Conservation (phyloP, 2,888 invertebrate species). For the Galerucella nymphaeae region DNA sequence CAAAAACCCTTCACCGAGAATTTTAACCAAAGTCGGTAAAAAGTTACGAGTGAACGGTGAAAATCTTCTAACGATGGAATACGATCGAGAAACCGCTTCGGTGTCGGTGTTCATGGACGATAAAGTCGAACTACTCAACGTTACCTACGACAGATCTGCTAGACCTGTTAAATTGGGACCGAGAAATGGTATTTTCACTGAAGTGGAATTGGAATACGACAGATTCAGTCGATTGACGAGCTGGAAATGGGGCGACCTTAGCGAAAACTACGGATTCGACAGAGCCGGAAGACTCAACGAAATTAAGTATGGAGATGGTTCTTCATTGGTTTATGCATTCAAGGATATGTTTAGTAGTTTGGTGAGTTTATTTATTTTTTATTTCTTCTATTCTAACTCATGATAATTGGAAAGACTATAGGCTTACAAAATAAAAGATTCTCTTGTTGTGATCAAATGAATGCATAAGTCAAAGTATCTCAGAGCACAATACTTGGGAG, state of each 20-base stretch:
- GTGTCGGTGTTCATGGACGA: constrained; percentile 91
- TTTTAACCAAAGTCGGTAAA: constrained; percentile 85
- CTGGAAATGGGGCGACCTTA: constrained; percentile 94
- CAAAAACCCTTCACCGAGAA: constrained; percentile 69
- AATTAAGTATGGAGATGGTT: constrained; percentile 90
- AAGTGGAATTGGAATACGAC: constrained; percentile 92
- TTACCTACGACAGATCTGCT: constrained; percentile 87
- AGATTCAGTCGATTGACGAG: constrained; percentile 87
- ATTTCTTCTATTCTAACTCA: neutral
- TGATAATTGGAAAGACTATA: too few species aligned
- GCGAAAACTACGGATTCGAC: constrained; percentile 91
- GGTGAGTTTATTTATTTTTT: constrained; percentile 59
- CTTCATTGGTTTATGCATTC: constrained; percentile 91
- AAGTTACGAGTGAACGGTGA: constrained; percentile 91
- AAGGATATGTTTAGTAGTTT: constrained; percentile 90
- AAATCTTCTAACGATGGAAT: constrained; percentile 89
- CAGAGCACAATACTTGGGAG: too few species aligned
- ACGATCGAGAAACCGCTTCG: constrained; percentile 87
- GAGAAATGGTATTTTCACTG: constrained; percentile 85
- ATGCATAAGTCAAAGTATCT: too few species aligned
- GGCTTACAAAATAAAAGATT: too few species aligned
- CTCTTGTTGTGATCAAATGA: too few species aligned
- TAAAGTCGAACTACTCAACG: constrained; percentile 84
- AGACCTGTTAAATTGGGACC: constrained; percentile 88
- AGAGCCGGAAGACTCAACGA: constrained; percentile 89